phyloP scores from a whole-genome alignment of 1,140 invertebrate species.

The Piezodorus guildinii region DNA sequence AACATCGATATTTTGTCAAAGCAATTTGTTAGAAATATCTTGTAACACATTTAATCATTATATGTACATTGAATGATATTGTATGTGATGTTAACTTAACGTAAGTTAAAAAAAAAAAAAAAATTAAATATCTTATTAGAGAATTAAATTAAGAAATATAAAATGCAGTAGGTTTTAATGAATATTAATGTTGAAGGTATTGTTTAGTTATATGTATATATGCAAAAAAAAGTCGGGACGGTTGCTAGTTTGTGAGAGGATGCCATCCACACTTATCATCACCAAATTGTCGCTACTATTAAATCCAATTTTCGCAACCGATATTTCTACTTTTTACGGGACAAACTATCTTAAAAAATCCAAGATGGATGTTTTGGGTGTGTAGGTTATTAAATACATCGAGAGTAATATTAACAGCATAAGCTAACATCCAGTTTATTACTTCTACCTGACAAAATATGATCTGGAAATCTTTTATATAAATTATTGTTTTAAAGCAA shows the following conservation, averaged over 20 bases:
- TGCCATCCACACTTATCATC: not conserved
- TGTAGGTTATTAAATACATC: not conserved
- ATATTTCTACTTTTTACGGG: not conserved
- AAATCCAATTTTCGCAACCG: not conserved
- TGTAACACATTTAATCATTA: too few species aligned
- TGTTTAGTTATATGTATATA: not conserved
- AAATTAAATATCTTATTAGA: too few species aligned
- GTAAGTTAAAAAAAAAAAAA: too few species aligned
- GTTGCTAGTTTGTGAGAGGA: not conserved
- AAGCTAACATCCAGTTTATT: slow-evolving; percentile 11
- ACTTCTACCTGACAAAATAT: slow-evolving; percentile 15
- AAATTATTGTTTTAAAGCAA: slow-evolving; percentile 1
- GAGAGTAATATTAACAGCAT: slow-evolving; percentile 9
- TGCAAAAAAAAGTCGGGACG: not conserved
- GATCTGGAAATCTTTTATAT: slow-evolving; percentile 15
- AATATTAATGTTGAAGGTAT: too few species aligned
- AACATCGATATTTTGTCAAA: too few species aligned
- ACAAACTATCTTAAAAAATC: not conserved
- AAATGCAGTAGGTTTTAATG: too few species aligned
- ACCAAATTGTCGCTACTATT: not conserved
- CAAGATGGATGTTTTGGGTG: not conserved
- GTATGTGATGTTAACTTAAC: too few species aligned
- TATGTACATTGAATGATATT: too few species aligned
- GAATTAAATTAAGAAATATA: too few species aligned
- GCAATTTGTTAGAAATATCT: too few species aligned